These are phyloP conservation scores for Rhinoraja longicauda DNA, from an alignment of 2,797 vertebrate species.

Conservation along the genomic window DNA sequence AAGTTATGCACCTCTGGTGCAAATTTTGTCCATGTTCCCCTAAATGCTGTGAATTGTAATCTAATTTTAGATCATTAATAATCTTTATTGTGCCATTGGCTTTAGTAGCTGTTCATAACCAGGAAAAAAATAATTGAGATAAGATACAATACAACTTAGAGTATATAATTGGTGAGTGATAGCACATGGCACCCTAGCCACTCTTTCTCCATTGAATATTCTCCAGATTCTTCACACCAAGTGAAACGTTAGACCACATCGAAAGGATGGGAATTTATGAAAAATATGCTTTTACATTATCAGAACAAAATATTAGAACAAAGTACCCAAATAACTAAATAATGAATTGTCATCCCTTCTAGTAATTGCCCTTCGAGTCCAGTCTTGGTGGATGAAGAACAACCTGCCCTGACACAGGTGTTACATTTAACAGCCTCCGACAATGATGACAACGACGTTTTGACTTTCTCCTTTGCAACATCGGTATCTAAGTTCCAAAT, in stretches of 20 bases:
- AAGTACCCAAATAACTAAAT: too few species aligned
- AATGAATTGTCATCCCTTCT: background rate
- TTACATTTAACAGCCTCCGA: background rate
- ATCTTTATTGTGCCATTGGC: too few species aligned
- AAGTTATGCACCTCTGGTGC: too few species aligned
- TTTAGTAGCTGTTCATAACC: too few species aligned
- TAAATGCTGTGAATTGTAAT: too few species aligned
- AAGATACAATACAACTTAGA: too few species aligned
- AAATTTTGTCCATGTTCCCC: too few species aligned
- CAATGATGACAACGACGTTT: background rate
- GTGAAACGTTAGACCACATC: background rate
- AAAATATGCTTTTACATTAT: background rate
- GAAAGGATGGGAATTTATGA: background rate
- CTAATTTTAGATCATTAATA: too few species aligned
- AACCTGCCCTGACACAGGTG: background rate
- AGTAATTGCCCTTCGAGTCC: background rate
- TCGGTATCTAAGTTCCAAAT: background rate
- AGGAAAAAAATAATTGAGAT: too few species aligned
- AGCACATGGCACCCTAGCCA: too few species aligned
- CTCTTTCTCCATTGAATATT: background rate
- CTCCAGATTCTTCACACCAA: background rate
- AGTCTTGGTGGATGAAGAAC: constrained; percentile 11
- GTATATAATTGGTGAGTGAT: too few species aligned
- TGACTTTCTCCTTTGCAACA: constrained; percentile 14
- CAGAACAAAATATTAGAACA: background rate